phyloP scores from a whole-genome alignment of 2,888 invertebrate species.

The Perizoma affinitatum region DNA sequence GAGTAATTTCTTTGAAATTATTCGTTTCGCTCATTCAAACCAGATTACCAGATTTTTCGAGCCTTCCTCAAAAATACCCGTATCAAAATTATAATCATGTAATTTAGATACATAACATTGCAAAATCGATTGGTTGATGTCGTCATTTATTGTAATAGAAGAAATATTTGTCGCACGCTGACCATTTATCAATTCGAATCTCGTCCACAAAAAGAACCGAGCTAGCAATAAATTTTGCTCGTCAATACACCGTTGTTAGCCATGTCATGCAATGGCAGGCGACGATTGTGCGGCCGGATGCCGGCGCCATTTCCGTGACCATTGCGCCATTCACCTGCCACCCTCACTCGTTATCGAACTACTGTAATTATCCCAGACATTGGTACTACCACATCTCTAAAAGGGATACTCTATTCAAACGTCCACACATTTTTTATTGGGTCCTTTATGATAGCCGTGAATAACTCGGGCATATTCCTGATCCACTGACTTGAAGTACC shows the following conservation, averaged over 20 bases:
- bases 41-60: no score
- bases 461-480: slow-evolving; percentile 5
- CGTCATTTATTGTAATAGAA: neutral
- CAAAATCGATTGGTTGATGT: neutral
- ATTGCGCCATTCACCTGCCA: slow-evolving; percentile 60
- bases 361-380: slow-evolving; percentile 52
- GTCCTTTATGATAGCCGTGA: slow-evolving; percentile 1
- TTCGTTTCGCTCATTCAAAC: neutral
- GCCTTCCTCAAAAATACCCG: no score
- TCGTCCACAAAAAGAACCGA: slow-evolving; percentile 24
- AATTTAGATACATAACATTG: no score
- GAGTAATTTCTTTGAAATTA: slow-evolving; percentile 2
- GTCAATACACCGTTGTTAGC: slow-evolving; percentile 36
- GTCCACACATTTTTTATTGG: slow-evolving; percentile 18
- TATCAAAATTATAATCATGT: no score
- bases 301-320: slow-evolving; percentile 69
- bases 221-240: slow-evolving; percentile 32
- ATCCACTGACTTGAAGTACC: neutral
- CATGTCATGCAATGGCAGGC: slow-evolving; percentile 39
- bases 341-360: slow-evolving; percentile 53
- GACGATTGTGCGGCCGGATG: slow-evolving; percentile 74
- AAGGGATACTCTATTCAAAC: slow-evolving; percentile 19
- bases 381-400: slow-evolving; percentile 16
- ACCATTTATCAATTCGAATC: slow-evolving; percentile 26
- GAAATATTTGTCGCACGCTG: slow-evolving; percentile 6